Evolutionary conservation across 2,888 invertebrate species (phyloP), one percentile per base, ranked within the genome.

Genomic region (Acleris sparsana): DNA sequence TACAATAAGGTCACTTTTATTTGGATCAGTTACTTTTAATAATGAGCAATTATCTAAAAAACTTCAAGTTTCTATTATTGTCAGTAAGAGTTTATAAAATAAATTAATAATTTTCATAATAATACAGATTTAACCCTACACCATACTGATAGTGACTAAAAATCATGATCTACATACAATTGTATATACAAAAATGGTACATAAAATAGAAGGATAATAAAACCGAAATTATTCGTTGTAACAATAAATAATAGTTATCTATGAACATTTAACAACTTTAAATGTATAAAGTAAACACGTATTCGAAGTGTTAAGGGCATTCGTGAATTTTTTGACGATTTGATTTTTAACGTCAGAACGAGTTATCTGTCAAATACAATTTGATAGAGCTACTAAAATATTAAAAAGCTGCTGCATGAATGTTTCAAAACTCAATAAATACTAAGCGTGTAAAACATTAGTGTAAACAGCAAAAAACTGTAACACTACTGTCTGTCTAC

Each of bases 231-330:
- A 83, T 89, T 90, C 89, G 89, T 88, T 89, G 89, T 84, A 84
- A 80, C 84, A 89, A 89, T 87, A 87, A 90, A 88, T 88, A 86
- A 87, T 86, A 87, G 72, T 76, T 85, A 82, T 86, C 87, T 89
- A 88, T 85, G 78, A 90, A 91, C 85, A 85, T 86, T 90, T 88
- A 91, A 91, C 90, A 84, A 87, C 82, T 88, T 61, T 55, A 6
- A 86, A 80, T 78, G 70, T 69, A 83, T 88, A 88, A 74, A 68
- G 76, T 82, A 71, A 71, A 68, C 68, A 68, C 69, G 52, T 58
- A 44, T 52, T 46, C 61, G 69, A 82, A 85, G 82, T 78, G 77
- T 75, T 68, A 70, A 67, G 72, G 53, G 73, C 73, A 73, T 75
- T 72, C 74, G 58, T n/a, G 17, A 46, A 46, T n/a, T n/a, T n/a